A percentile compares a stretch with the other conserved stretches of the same genome.
Evolutionary conservation across 2,888 invertebrate genomes (phyloP).

Genomic region (Lutraria lutraria): DNA sequence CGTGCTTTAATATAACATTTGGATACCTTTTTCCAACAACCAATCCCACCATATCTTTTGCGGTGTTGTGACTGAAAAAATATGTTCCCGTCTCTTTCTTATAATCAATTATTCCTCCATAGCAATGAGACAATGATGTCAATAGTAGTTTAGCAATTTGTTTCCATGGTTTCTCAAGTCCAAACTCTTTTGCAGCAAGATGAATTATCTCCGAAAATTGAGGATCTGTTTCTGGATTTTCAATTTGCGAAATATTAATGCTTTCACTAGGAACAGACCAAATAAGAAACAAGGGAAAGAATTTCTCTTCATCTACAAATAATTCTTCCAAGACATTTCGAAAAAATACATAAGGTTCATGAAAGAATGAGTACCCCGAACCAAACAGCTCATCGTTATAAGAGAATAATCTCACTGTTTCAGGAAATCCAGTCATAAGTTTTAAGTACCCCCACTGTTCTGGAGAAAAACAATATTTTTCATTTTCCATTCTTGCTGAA

Average conservation of each 20-base stretch:
- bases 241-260: too few species aligned
- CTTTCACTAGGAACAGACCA: too few species aligned
- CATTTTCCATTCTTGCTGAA: neutral
- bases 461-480: neutral
- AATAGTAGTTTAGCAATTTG: neutral
- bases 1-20: conserved; percentile 40
- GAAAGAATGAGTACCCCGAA: conserved; percentile 11
- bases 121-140: neutral
- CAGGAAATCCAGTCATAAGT: too few species aligned
- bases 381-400: too few species aligned
- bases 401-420: too few species aligned
- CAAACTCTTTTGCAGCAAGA: neutral
- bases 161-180: neutral
- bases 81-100: conserved; percentile 24
- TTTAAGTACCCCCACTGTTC: too few species aligned
- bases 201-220: neutral
- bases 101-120: neutral
- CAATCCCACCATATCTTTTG: conserved; percentile 54
- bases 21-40: conserved; percentile 47
- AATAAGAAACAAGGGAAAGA: too few species aligned
- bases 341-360: conserved; percentile 51
- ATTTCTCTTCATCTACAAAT: neutral
- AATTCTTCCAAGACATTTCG: conserved; percentile 48
- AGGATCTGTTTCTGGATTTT: neutral
- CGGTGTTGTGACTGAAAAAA: conserved; percentile 47